A percentile compares a stretch with the other conserved stretches of the same genome.
Conservation (phyloP, 2,888 invertebrate species). For the Euzophera pinguis region DNA sequence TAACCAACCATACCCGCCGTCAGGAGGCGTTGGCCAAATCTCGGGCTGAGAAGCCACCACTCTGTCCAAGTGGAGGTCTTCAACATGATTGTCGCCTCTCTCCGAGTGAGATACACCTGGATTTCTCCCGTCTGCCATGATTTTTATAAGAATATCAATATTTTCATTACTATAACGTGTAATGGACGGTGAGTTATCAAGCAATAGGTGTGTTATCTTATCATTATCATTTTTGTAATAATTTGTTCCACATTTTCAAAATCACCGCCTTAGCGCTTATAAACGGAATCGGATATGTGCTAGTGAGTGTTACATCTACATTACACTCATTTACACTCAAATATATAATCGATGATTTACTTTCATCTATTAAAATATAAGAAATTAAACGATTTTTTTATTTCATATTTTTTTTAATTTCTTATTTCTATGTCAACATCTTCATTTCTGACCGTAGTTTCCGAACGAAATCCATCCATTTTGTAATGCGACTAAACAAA, state of each 20-base stretch:
- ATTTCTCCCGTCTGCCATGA: slow-evolving; percentile 52
- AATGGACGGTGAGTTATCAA: slow-evolving; percentile 56
- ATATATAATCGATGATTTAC: no score
- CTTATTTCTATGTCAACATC: no score
- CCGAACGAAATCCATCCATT: slow-evolving; percentile 35
- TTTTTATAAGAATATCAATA: slow-evolving; percentile 52
- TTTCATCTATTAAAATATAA: no score
- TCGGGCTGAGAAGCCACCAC: slow-evolving; percentile 83
- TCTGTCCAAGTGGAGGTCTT: slow-evolving; percentile 76
- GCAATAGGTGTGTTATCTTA: slow-evolving; percentile 69
- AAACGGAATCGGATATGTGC: no score
- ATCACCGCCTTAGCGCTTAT: slow-evolving; percentile 46
- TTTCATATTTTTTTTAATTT: no score
- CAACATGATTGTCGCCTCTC: slow-evolving; percentile 42
- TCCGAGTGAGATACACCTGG: slow-evolving; percentile 30
- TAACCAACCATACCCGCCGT: slow-evolving; percentile 84
- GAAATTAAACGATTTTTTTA: no score
- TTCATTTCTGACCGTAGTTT: no score
- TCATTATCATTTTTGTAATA: slow-evolving; percentile 69
- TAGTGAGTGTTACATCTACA: no score
- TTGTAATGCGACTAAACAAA: slow-evolving; percentile 26
- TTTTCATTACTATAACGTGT: slow-evolving; percentile 56
- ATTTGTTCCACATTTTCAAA: slow-evolving; percentile 63
- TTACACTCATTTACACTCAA: no score
- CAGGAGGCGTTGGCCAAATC: slow-evolving; percentile 82